Evolutionary conservation across 2,797 vertebrate species (phyloP), one percentile per base, ranked within the genome.

Genomic region (Staurois parvus): DNA sequence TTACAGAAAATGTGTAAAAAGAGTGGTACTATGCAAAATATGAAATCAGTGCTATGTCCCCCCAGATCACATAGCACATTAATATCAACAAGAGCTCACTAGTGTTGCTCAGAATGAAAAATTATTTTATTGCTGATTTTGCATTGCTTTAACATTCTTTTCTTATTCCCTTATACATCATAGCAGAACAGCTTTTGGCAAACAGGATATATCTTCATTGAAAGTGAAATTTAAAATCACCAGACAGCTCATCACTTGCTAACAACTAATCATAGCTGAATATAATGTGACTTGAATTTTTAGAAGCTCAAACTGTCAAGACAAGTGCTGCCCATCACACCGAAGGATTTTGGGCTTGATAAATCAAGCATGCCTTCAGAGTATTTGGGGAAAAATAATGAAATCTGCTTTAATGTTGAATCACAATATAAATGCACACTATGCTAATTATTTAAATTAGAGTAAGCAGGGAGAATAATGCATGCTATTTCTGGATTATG

Each of bases 371-470:
- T 66, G 75, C 67, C 69, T 79, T 80, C 15, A 48, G 69, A 80
- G 59, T 68, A 80, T 64, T 75, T 74, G 62, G 70, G 34, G 64
- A 66, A 66, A 66, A 56, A 76, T 70, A 85, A 81, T 76, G 72
- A 69, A 81, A 85, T 69, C 42, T 42, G 59, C 70, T 76, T 72
- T 68, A 81, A 72, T 67, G 62, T 48, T 59, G 45, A 81, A 85
- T 81, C 68, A 86, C 73, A 81, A 76, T 76, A 69, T 68, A 76
- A 76, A 81, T 77, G 73, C 64, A 76, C 68, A 81, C 67, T 81
- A 77, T 70, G 79, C 79, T 81, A 86, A 86, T 81, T 86, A 86
- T 81, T 80, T 74, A 85, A 85, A 85, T 86, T 59, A 56, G 66
- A 45, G 79, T 40, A 85, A 80, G 76, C 30, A 28, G 79, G 66